These are phyloP conservation scores for Phorcus lineatus DNA, from an alignment of 2,888 invertebrate genomes.

Conservation along the genomic window DNA sequence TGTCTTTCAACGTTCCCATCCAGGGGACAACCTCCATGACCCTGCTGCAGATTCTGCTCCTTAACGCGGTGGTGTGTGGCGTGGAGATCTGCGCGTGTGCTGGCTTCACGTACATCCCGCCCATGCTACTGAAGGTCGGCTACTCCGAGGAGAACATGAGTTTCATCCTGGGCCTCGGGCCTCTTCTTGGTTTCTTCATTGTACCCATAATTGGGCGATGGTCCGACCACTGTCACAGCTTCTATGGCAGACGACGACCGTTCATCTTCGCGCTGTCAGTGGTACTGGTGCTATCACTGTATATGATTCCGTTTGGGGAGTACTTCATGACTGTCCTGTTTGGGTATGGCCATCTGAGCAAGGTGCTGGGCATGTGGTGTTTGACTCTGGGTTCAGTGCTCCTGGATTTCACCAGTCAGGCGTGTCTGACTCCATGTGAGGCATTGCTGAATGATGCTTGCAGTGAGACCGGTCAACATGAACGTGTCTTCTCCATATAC, in stretches of 20 bases:
- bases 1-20: background rate
- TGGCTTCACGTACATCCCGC: slow-evolving; percentile 77
- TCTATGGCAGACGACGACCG: slow-evolving; percentile 76
- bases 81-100: slow-evolving; percentile 77
- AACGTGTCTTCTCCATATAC: slow-evolving; percentile 93
- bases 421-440: slow-evolving; percentile 94
- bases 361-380: slow-evolving; percentile 53
- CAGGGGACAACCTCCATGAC: slow-evolving; percentile 37
- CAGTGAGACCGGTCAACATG: slow-evolving; percentile 91
- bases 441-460: slow-evolving; percentile 95
- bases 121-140: slow-evolving; percentile 77
- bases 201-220: slow-evolving; percentile 76
- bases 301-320: slow-evolving; percentile 74
- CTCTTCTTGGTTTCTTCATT: slow-evolving; percentile 74
- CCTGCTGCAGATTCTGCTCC: slow-evolving; percentile 65
- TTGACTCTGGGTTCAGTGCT: slow-evolving; percentile 87
- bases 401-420: slow-evolving; percentile 95
- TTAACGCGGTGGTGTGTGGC: slow-evolving; percentile 77
- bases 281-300: slow-evolving; percentile 73
- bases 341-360: slow-evolving; percentile 49
- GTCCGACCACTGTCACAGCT: slow-evolving; percentile 74
- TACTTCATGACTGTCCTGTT: slow-evolving; percentile 53
- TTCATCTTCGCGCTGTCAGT: slow-evolving; percentile 75
- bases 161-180: slow-evolving; percentile 76
- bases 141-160: slow-evolving; percentile 76